Evolutionary conservation across 2,797 vertebrate genomes (phyloP), one percentile per base, ranked within the genome.

Genomic region (Rhodeus uyekii): DNA sequence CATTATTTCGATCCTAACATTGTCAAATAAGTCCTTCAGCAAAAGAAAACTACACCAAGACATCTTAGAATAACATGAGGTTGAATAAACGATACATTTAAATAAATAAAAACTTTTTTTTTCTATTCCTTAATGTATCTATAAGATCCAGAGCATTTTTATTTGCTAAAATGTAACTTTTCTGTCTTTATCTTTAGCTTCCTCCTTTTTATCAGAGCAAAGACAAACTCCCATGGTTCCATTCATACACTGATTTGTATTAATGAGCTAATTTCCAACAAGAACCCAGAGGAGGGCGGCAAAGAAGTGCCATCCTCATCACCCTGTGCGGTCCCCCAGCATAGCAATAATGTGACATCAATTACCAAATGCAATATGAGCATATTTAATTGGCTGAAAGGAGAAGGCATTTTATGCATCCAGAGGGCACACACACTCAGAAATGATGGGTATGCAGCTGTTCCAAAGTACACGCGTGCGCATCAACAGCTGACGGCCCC

Each of bases 401-500:
- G 85, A 84, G 76, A 89, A 83, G 88, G 69, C 89, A 75, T 87
- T 84, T 14, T 67, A 86, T 65, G 38, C 27, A 75, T 80, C 50
- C 58, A 71, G 27, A 58, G 61, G 14, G 76, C 44, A 78, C 60
- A 69, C 81, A 69, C 85, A 81, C 34, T 44, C 73, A 89, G 68
- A 24, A 5, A 86, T 81, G 76, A 82, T 78, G 86, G 81, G 72
- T 84, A 88, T 89, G 87, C 92, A 93, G 91, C 92, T 94, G 92
- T 88, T 67, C 38, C 16, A 34, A 50, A 60, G 22, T 61, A 61
- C 91, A 89, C 10, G 73, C 7, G 38, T 86, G 83, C 91, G 89
- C 71, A 48, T 76, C 90, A 87, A 84, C 93, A 93, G 90, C 92
- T 93, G 93, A 94, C 86, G 32, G 78, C 71, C 86, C 79, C 1